phyloP scores from a whole-genome alignment of 2,888 invertebrate genomes.

The Ommatoiulus sabulosus region DNA sequence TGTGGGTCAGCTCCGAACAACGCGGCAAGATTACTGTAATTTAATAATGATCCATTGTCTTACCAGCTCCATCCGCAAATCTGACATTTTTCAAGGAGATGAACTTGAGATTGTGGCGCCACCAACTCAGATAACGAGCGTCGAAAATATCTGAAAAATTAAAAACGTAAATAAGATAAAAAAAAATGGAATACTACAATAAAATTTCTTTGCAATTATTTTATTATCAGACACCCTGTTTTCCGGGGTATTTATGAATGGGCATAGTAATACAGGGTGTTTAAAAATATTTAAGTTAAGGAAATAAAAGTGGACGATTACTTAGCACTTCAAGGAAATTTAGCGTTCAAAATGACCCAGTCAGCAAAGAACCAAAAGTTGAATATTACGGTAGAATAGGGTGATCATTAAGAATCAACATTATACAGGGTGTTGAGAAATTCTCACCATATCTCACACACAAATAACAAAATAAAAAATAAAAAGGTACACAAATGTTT shows the following conservation, averaged over 20 bases:
- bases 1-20: slow-evolving; percentile 17
- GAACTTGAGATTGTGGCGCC: slow-evolving; percentile 9
- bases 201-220: no score
- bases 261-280: background rate
- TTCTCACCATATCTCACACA: no score
- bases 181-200: background rate
- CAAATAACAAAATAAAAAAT: no score
- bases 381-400: no score
- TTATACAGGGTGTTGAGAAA: background rate
- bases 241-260: background rate
- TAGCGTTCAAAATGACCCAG: no score
- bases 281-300: background rate
- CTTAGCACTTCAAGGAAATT: background rate
- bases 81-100: background rate
- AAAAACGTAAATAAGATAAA: background rate
- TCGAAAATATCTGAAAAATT: background rate
- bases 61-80: background rate
- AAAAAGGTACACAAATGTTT: no score
- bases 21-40: background rate
- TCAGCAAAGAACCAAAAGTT: no score
- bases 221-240: no score
- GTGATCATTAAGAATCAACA: no score
- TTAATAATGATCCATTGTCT: slow-evolving; percentile 30
- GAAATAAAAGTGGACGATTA: background rate
- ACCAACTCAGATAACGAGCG: background rate